These are phyloP conservation scores for Rhynchonema sp. DNA, from an alignment of 2,888 invertebrate genomes.

Conservation along the genomic window DNA sequence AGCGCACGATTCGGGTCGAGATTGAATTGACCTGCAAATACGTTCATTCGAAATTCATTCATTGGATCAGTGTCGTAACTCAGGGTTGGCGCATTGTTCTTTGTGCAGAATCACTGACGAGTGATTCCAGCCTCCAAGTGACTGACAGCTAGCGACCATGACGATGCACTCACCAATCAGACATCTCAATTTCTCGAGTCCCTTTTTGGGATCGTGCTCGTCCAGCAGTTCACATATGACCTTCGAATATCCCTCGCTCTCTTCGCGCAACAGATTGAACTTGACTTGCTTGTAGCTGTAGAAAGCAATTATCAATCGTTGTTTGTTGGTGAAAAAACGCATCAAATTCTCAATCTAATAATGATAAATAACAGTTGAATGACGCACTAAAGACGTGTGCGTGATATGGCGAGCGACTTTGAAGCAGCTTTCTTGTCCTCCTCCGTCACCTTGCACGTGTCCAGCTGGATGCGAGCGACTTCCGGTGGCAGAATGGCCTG, in stretches of 20 bases:
- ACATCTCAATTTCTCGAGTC: conserved; percentile 8
- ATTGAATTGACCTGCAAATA: conserved; percentile 86
- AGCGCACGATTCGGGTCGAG: conserved; percentile 91
- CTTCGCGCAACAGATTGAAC: conserved; percentile 92
- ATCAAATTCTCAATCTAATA: background rate
- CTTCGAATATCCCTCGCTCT: conserved; percentile 96
- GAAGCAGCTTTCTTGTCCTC: background rate
- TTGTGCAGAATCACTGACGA: no score
- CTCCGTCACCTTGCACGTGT: background rate
- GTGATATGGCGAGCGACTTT: background rate
- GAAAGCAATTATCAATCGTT: background rate
- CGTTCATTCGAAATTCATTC: no score
- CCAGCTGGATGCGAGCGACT: background rate
- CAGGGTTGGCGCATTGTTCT: no score
- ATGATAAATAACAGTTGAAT: no score
- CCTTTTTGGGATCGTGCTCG: background rate
- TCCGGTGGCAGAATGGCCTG: background rate
- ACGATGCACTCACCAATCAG: background rate
- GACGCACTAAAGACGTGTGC: background rate
- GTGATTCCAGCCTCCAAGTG: no score
- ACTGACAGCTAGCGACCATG: background rate
- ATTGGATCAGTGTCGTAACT: no score
- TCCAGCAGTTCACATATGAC: conserved; percentile 57
- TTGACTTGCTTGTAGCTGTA: conserved; percentile 92
- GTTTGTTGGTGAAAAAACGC: background rate